Conservation (phyloP, 2,888 invertebrate genomes). For the Agriopis leucophaearia region DNA sequence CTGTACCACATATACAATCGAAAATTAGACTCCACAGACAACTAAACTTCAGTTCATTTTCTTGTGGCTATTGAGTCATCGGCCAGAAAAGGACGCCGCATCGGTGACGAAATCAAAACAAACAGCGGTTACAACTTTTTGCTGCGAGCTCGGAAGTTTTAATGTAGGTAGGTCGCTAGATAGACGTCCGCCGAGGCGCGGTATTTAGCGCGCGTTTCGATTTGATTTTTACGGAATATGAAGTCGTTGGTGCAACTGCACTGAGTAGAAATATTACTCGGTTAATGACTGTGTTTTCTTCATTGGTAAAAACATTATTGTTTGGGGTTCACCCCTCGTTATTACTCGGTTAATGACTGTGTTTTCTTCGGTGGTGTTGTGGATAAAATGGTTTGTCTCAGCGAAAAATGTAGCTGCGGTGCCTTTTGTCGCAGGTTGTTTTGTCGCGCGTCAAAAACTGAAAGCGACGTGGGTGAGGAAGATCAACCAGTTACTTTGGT, state of each 20-base stretch:
- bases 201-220: slow-evolving; percentile 38
- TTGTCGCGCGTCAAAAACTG: slow-evolving; percentile 61
- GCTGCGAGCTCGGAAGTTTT: slow-evolving; percentile 42
- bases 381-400: slow-evolving; percentile 63
- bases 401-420: slow-evolving; percentile 69
- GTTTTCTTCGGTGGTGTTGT: slow-evolving; percentile 45
- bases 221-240: slow-evolving; percentile 69
- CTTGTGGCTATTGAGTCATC: slow-evolving; percentile 18
- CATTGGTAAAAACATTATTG: too few species aligned
- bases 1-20: not conserved
- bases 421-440: slow-evolving; percentile 74
- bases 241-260: slow-evolving; percentile 50
- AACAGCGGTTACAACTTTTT: slow-evolving; percentile 38
- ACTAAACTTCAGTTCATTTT: slow-evolving; percentile 1
- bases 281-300: slow-evolving; percentile 46
- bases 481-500: slow-evolving; percentile 36
- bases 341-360: slow-evolving; percentile 45
- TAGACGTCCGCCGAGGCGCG: slow-evolving; percentile 43
- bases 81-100: slow-evolving; percentile 27
- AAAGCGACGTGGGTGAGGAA: slow-evolving; percentile 45
- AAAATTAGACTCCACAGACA: slow-evolving; percentile 2
- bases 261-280: slow-evolving; percentile 43
- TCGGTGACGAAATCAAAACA: slow-evolving; percentile 40
- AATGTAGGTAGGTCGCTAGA: slow-evolving; percentile 47
- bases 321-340: too few species aligned